Conservation (phyloP, 1,140 invertebrate genomes). For the Drosophila murphyi region DNA sequence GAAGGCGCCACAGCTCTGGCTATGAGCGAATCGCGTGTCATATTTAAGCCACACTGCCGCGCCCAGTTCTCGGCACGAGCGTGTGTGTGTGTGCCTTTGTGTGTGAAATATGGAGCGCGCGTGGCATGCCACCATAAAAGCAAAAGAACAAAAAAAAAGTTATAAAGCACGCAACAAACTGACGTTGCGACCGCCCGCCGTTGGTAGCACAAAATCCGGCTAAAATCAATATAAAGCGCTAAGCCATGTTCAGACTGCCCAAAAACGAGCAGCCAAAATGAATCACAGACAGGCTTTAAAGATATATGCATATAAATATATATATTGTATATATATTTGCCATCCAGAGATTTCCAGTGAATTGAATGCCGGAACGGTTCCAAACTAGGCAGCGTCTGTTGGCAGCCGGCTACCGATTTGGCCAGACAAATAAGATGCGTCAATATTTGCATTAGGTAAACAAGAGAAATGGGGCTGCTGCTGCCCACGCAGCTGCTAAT, state of each 20-base stretch:
- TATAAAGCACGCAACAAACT: slow-evolving; percentile 26
- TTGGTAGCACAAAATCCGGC: slow-evolving; percentile 62
- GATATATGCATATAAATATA: neutral
- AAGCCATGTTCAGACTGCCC: slow-evolving; percentile 59
- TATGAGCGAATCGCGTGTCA: slow-evolving; percentile 51
- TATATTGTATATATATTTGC: neutral
- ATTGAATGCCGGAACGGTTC: neutral
- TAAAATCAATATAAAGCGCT: slow-evolving; percentile 74
- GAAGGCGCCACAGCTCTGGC: slow-evolving; percentile 22
- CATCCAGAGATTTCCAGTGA: slow-evolving; percentile 6
- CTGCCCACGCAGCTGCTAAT: neutral
- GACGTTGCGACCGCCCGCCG: slow-evolving; percentile 18
- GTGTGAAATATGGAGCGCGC: slow-evolving; percentile 71
- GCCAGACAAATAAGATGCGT: slow-evolving; percentile 46
- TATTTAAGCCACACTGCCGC: slow-evolving; percentile 42
- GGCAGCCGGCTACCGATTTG: slow-evolving; percentile 13
- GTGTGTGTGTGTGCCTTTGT: slow-evolving; percentile 30
- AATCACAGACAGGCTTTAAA: slow-evolving; percentile 34
- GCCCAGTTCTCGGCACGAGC: slow-evolving; percentile 28
- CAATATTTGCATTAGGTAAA: slow-evolving; percentile 55
- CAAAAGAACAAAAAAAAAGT: neutral
- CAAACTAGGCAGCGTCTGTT: slow-evolving; percentile 8
- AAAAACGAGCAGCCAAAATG: slow-evolving; percentile 16
- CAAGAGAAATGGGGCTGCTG: slow-evolving; percentile 12
- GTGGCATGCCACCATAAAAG: slow-evolving; percentile 52